Evolutionary conservation across 1,140 invertebrate species (phyloP), one percentile per base, ranked within the genome.

Genomic region (Caenorhabditis latens): DNA sequence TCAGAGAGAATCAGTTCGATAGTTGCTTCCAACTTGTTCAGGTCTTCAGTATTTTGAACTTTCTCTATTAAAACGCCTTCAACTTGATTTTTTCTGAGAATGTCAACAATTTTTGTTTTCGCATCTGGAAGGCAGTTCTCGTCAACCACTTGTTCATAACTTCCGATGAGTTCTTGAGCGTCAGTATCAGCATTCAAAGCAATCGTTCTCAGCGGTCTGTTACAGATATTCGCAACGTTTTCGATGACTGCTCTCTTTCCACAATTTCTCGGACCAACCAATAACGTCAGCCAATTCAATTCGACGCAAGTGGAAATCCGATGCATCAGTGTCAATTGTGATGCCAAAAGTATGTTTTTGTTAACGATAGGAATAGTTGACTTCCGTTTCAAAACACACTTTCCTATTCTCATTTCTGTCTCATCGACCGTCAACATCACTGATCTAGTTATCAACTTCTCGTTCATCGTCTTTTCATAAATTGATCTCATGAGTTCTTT

Each of bases 161-260:
- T 96, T 79, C 97, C 97, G 7, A 99, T 94, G 65, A 99, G 95
- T 93, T 99, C 97, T 0, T 96, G 96, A 0, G 97, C 97, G 91
- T 99, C 97, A 95, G 97, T 98, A 58, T 96, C 95, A 53, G 96
- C 96, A 92, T 96, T 98, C 19, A 98, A 95, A n/a, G 95, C 94
- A 84, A 99, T 93, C 1, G 96, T 95, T 89, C 95, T 94, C 4
- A 99, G 93, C 83, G 95, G 94, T 88, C 95, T 94, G 0, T 96
- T 96, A 1, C 94, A 94, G 4, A 98, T 91, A 88, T 95, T 94
- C 0, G 97, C 95, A 42, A 98, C 93, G 24, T 96, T 93, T 92
- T 95, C 95, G 32, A 98, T 95, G 2, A 96, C 91, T 88, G 95
- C 95, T 79, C 95, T 96, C 94, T 99, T 99, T 0, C 97, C 97